Evolutionary conservation across 1,140 invertebrate species (phyloP).

Genomic region (Ruditapes philippinarum): DNA sequence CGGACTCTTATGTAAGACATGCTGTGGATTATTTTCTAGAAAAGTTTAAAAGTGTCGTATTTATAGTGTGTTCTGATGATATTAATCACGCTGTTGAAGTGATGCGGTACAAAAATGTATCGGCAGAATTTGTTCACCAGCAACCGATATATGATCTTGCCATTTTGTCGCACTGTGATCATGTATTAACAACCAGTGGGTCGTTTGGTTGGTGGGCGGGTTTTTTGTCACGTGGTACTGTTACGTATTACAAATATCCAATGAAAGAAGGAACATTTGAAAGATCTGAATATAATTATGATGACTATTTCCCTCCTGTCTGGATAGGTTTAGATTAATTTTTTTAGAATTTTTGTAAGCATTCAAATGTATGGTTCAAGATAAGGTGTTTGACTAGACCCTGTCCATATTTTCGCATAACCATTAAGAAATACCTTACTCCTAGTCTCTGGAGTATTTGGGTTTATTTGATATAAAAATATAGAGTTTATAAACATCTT

Average conservation of each 20-base stretch:
- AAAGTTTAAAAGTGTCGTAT: slow-evolving; percentile 61
- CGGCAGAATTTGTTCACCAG: slow-evolving; percentile 37
- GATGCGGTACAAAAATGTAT: background rate
- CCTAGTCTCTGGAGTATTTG: too few species aligned
- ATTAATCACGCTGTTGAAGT: slow-evolving; percentile 54
- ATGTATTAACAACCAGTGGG: slow-evolving; percentile 77
- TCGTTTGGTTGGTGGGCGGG: slow-evolving; percentile 80
- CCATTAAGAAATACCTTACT: too few species aligned
- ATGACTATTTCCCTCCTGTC: slow-evolving; percentile 63
- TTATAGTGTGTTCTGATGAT: slow-evolving; percentile 70
- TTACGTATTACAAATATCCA: slow-evolving; percentile 74
- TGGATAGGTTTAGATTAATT: slow-evolving; percentile 70
- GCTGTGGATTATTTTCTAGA: slow-evolving; percentile 60
- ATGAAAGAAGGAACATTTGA: slow-evolving; percentile 35
- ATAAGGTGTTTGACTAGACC: too few species aligned
- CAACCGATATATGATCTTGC: slow-evolving; percentile 78
- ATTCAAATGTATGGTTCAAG: too few species aligned
- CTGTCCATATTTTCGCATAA: too few species aligned
- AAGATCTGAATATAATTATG: slow-evolving; percentile 23
- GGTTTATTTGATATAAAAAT: too few species aligned
- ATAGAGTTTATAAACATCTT: too few species aligned
- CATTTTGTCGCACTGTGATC: slow-evolving; percentile 75
- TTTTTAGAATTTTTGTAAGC: too few species aligned
- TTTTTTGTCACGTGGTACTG: slow-evolving; percentile 76
- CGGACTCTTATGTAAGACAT: slow-evolving; percentile 46